Evolutionary conservation across 2,797 vertebrate species (phyloP).

Genomic region (Prionace glauca): DNA sequence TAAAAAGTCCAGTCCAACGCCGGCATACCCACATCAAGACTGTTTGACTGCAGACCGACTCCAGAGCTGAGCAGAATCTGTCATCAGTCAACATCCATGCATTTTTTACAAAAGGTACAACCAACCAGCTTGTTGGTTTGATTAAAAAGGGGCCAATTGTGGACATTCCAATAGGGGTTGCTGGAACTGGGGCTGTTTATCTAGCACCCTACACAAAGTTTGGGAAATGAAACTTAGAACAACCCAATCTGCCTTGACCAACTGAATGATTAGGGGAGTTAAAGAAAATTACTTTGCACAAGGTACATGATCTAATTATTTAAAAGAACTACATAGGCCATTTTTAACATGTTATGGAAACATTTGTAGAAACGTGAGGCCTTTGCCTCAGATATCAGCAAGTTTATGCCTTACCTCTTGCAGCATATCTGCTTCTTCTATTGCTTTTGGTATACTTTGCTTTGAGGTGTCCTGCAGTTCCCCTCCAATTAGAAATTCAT

Average conservation of each 20-base stretch:
- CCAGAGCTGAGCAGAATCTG: not conserved
- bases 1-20: too few relatives aligned
- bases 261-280: not conserved
- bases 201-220: not conserved
- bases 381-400: not conserved
- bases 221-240: not conserved
- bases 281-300: not conserved
- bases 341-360: too few relatives aligned
- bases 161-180: not conserved
- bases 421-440: constrained; percentile 80
- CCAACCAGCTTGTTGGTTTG: not conserved
- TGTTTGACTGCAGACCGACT: not conserved
- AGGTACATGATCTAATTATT: not conserved
- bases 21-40: too few relatives aligned
- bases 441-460: constrained; percentile 61
- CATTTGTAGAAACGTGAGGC: not conserved
- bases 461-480: constrained; percentile 89
- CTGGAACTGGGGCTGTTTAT: not conserved
- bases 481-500: constrained; percentile 86
- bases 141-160: not conserved
- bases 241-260: not conserved
- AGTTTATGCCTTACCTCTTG: constrained; percentile 74
- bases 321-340: not conserved
- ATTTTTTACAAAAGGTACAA: not conserved
- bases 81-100: not conserved